Evolutionary conservation across 2,113 vertebrate genomes (phyloP).

Genomic region (Ginglymostoma cirratum): DNA sequence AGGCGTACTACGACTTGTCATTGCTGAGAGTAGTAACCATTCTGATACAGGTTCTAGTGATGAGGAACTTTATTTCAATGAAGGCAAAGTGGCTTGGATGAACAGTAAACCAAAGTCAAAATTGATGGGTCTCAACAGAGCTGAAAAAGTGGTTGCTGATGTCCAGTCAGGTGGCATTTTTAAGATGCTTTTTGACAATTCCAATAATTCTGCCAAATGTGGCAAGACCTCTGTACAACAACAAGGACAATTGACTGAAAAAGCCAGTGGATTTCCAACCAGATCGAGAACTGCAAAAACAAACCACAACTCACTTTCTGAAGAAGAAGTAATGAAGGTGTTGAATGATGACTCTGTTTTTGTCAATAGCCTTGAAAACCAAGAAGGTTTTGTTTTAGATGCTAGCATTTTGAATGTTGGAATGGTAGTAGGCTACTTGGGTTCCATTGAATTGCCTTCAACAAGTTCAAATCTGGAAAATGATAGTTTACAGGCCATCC

Average conservation of each 20-base stretch:
- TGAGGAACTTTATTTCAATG: constrained; percentile 75
- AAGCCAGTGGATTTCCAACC: constrained; percentile 54
- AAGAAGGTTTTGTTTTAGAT: constrained; percentile 64
- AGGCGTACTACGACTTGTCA: constrained; percentile 78
- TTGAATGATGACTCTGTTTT: constrained; percentile 70
- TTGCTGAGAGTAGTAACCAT: constrained; percentile 65
- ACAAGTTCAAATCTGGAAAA: constrained; percentile 75
- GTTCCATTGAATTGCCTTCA: constrained; percentile 90
- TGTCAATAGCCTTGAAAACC: constrained; percentile 55
- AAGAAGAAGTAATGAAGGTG: constrained; percentile 68
- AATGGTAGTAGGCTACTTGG: constrained; percentile 93
- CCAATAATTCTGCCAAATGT: constrained; percentile 64
- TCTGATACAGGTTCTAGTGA: constrained; percentile 86
- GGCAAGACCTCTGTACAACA: constrained; percentile 59
- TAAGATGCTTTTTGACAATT: constrained; percentile 91
- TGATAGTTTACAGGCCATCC: constrained; percentile 89
- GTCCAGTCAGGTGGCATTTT: constrained; percentile 93
- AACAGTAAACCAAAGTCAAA: constrained; percentile 81
- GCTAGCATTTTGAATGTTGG: constrained; percentile 86
- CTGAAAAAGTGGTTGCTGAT: constrained; percentile 88
- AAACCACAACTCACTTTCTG: constrained; percentile 62
- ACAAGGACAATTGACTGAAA: constrained; percentile 64
- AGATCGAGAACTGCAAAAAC: constrained; percentile 48
- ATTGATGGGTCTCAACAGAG: constrained; percentile 83
- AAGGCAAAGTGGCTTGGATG: constrained; percentile 65